A percentile compares a stretch with the other conserved stretches of the same genome.
Conservation (phyloP, 2,113 vertebrate genomes). For the Pipa parva region DNA sequence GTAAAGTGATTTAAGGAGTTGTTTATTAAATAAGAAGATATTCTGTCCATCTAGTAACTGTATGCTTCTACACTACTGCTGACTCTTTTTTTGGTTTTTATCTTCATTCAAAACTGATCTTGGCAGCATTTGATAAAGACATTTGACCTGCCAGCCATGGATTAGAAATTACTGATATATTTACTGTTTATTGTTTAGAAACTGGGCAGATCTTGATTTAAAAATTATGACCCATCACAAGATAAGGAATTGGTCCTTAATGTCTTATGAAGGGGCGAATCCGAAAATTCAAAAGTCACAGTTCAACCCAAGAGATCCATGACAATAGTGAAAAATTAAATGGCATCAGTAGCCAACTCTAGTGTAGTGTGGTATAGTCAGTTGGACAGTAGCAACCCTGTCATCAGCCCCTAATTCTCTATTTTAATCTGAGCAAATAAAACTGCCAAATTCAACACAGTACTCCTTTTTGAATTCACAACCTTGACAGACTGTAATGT, state of each 20-base stretch:
- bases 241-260: constrained; percentile 72
- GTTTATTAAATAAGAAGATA: constrained; percentile 69
- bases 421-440: no score
- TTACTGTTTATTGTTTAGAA: constrained; percentile 69
- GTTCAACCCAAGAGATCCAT: no score
- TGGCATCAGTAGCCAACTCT: no score
- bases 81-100: constrained; percentile 58
- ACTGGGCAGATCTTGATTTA: constrained; percentile 64
- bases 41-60: constrained; percentile 64
- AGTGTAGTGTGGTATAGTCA: no score
- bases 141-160: constrained; percentile 72
- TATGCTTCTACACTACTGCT: constrained; percentile 57
- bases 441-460: no score
- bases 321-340: no score
- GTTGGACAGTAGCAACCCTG: no score
- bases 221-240: constrained; percentile 71
- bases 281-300: no score
- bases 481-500: no score
- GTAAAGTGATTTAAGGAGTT: constrained; percentile 61
- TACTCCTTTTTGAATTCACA: no score
- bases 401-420: no score
- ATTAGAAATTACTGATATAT: constrained; percentile 69
- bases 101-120: constrained; percentile 58
- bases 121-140: constrained; percentile 67
- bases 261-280: constrained; percentile 63